These are phyloP conservation scores for Globia sparganii DNA, from an alignment of 2,888 invertebrate species.

Conservation along the genomic window DNA sequence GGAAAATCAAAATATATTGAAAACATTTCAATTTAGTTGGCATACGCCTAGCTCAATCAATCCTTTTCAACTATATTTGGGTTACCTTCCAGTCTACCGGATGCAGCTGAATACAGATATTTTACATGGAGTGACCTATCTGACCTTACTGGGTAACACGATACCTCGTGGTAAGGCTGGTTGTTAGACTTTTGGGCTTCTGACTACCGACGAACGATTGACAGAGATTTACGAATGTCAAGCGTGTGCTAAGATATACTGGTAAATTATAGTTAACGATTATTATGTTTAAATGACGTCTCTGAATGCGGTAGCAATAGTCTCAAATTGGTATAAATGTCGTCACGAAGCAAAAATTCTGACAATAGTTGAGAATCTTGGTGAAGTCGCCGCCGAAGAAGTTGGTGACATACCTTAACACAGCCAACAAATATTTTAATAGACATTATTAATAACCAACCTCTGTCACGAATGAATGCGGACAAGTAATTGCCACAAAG, in stretches of 20 bases:
- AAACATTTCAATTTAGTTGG: not conserved
- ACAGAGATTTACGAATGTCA: not conserved
- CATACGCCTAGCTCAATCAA: not conserved
- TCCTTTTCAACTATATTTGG: not conserved
- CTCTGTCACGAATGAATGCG: slow-evolving; percentile 79
- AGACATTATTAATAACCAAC: slow-evolving; percentile 63
- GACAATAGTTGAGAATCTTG: not conserved
- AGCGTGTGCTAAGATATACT: not conserved
- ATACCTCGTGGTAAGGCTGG: not conserved
- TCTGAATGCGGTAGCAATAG: not conserved
- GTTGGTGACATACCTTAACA: not conserved
- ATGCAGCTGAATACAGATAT: not conserved
- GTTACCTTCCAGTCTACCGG: not conserved
- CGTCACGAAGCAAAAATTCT: not conserved
- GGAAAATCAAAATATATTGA: not conserved
- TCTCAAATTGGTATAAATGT: not conserved
- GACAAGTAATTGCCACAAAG: slow-evolving; percentile 79
- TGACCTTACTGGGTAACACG: not conserved
- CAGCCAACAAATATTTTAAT: not conserved
- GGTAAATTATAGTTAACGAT: not conserved
- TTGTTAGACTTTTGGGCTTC: not conserved
- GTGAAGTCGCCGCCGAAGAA: not conserved
- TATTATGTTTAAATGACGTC: not conserved
- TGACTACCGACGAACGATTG: not conserved
- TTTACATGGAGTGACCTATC: not conserved